phyloP scores from a whole-genome alignment of 2,888 invertebrate species.

The Melikaiella ostensackeni region DNA sequence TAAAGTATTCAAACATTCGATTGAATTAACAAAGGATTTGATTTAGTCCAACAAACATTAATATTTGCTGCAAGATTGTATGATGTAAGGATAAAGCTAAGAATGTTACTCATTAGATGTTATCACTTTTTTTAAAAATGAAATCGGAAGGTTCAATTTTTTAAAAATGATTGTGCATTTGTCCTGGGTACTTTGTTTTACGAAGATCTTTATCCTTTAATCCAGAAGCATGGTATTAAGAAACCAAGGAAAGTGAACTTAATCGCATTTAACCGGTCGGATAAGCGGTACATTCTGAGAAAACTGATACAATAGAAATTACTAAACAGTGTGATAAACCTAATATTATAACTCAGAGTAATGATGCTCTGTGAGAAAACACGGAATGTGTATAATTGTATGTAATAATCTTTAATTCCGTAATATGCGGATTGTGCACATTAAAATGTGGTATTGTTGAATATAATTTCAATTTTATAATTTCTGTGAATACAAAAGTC shows the following conservation, averaged over 20 bases:
- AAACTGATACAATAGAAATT: slow-evolving; percentile 30
- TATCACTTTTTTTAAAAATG: no score
- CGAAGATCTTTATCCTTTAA: background rate
- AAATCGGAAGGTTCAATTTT: no score
- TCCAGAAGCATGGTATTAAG: slow-evolving; percentile 4
- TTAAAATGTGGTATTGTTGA: background rate
- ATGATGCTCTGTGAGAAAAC: slow-evolving; percentile 33
- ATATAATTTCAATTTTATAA: background rate
- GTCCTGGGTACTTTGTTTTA: background rate
- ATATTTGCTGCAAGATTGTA: no score
- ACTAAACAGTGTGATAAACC: slow-evolving; percentile 19
- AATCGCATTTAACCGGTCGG: slow-evolving; percentile 10
- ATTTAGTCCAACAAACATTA: no score
- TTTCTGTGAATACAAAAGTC: background rate
- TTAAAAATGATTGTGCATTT: no score
- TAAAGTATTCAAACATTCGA: no score
- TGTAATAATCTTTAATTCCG: background rate
- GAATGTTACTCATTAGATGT: no score
- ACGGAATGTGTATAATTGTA: background rate
- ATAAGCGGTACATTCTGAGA: slow-evolving; percentile 19
- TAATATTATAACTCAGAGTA: slow-evolving; percentile 11
- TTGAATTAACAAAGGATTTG: no score
- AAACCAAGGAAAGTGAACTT: slow-evolving; percentile 24
- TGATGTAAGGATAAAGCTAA: no score
- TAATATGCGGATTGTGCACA: background rate